Evolutionary conservation across 1,140 invertebrate species (phyloP).

Genomic region (Protaetia brevitarsis): DNA sequence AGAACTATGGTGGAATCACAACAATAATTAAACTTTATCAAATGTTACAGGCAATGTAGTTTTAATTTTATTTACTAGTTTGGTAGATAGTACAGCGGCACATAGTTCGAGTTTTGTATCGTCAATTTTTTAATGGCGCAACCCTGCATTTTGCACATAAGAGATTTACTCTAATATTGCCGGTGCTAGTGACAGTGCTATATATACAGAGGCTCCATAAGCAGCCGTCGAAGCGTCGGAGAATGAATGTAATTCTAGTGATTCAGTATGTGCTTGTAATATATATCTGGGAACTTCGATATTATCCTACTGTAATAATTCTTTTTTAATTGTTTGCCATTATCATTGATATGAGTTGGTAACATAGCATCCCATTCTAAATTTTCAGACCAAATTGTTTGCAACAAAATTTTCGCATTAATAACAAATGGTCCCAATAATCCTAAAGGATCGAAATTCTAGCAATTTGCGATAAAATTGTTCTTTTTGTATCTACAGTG

Average conservation of each 20-base stretch:
- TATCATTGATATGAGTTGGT: conserved; percentile 27
- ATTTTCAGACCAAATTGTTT: conserved; percentile 46
- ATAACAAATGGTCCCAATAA: conserved; percentile 46
- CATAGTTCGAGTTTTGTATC: too few species aligned
- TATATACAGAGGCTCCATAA: conserved; percentile 40
- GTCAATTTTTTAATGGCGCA: conserved; percentile 6
- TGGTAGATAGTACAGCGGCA: too few species aligned
- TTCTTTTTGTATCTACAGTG: conserved; percentile 41
- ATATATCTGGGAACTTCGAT: conserved; percentile 25
- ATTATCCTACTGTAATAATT: conserved; percentile 12
- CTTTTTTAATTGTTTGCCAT: conserved; percentile 14
- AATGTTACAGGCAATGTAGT: too few species aligned
- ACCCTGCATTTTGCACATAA: conserved; percentile 32
- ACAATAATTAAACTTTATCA: too few species aligned
- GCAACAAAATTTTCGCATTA: conserved; percentile 48
- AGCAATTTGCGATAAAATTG: conserved; percentile 42
- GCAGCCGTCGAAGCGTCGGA: conserved; percentile 37
- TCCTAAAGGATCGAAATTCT: conserved; percentile 52
- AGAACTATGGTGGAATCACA: too few species aligned
- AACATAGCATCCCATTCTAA: conserved; percentile 49
- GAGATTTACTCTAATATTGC: conserved; percentile 12
- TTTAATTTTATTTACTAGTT: too few species aligned
- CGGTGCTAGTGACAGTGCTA: conserved; percentile 20
- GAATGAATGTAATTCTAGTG: conserved; percentile 40
- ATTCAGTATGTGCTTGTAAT: conserved; percentile 28